These are phyloP conservation scores for Hymenopus coronatus DNA, from an alignment of 2,888 invertebrate species.

Conservation along the genomic window DNA sequence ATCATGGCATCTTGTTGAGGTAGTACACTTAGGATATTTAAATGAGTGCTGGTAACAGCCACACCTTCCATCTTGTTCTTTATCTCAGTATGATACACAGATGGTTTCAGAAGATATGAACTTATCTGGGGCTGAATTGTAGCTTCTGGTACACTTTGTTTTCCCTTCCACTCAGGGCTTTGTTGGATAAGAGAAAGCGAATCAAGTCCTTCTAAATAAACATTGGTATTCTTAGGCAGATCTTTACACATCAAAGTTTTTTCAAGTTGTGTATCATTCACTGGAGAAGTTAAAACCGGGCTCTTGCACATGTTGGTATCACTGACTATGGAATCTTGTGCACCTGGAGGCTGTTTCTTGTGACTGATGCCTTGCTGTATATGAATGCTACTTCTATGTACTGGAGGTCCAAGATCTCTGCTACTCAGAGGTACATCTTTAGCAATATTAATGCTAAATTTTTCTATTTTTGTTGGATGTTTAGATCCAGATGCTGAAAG, in stretches of 20 bases:
- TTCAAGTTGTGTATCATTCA: not conserved
- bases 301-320: not conserved
- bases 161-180: not conserved
- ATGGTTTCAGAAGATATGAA: not conserved
- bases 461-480: not conserved
- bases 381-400: not conserved
- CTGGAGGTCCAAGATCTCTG: not conserved
- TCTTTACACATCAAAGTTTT: not conserved
- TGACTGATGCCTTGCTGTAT: not conserved
- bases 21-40: conserved; percentile 16
- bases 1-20: conserved; percentile 29
- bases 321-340: not conserved
- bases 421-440: conserved; percentile 4
- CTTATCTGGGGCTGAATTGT: not conserved
- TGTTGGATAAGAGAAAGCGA: not conserved
- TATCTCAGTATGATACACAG: not conserved
- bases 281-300: not conserved
- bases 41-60: not conserved
- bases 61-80: not conserved
- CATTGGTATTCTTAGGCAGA: not conserved
- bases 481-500: not conserved
- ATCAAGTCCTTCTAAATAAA: not conserved
- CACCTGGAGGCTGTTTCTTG: not conserved
- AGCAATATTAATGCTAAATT: not conserved
- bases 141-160: not conserved